Conservation (phyloP, 2,888 invertebrate genomes). For the Agriopis leucophaearia region DNA sequence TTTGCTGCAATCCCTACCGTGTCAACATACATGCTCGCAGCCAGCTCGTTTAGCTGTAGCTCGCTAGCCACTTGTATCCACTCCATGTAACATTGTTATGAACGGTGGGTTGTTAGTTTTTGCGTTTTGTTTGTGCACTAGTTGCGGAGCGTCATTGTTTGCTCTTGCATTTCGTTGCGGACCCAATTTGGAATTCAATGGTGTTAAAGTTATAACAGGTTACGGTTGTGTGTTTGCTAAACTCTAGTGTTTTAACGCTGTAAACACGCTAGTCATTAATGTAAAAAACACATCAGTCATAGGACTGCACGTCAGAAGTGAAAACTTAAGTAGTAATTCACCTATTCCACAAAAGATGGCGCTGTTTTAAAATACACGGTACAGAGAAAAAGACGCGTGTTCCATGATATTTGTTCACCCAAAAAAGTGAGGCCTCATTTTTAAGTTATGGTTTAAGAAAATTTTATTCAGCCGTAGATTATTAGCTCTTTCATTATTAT, state of each 20-base stretch:
- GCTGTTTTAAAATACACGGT: too few relatives aligned
- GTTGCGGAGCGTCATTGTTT: slow-evolving; percentile 24
- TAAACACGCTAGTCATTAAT: neutral
- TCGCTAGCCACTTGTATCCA: slow-evolving; percentile 11
- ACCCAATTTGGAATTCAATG: slow-evolving; percentile 19
- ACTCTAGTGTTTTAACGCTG: neutral
- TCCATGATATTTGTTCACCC: too few relatives aligned
- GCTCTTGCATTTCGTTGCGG: slow-evolving; percentile 19
- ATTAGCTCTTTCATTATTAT: too few relatives aligned
- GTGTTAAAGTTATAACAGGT: neutral
- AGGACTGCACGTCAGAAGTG: too few relatives aligned
- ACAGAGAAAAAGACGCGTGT: too few relatives aligned
- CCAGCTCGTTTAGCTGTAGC: neutral
- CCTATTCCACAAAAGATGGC: too few relatives aligned
- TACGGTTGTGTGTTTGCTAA: neutral
- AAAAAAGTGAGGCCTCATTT: too few relatives aligned
- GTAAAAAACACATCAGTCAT: neutral
- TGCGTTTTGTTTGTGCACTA: slow-evolving; percentile 21
- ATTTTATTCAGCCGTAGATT: too few relatives aligned
- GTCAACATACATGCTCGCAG: neutral
- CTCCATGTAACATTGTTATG: slow-evolving; percentile 20
- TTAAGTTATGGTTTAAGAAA: too few relatives aligned
- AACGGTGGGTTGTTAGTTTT: slow-evolving; percentile 24
- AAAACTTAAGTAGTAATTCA: too few relatives aligned
- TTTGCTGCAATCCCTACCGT: neutral